These are phyloP conservation scores for Ptychoptera albimana DNA, from an alignment of 2,888 invertebrate genomes.

Conservation along the genomic window DNA sequence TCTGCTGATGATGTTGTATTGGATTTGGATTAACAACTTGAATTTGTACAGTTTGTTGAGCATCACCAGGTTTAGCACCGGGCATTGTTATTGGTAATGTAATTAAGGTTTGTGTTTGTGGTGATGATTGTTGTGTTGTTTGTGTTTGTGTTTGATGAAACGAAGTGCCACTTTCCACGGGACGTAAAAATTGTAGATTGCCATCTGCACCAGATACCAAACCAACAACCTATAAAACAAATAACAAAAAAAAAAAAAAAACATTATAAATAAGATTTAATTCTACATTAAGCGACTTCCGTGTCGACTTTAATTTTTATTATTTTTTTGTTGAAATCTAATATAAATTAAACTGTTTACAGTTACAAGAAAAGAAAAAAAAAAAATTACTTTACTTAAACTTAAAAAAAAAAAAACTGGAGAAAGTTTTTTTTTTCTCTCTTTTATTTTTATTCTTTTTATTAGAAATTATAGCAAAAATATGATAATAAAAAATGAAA, in stretches of 20 bases:
- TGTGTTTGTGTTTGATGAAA: constrained; percentile 17
- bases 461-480: constrained; percentile 1
- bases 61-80: constrained; percentile 57
- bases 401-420: not conserved
- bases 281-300: too few relatives aligned
- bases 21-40: constrained; percentile 50
- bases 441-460: constrained; percentile 10
- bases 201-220: constrained; percentile 53
- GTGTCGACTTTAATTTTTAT: too few relatives aligned
- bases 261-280: not conserved
- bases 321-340: too few relatives aligned
- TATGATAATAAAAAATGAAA: too few relatives aligned
- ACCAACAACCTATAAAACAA: constrained; percentile 45
- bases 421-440: constrained; percentile 5
- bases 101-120: constrained; percentile 45
- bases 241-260: constrained; percentile 1
- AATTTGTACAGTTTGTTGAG: constrained; percentile 63
- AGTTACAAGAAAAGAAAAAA: not conserved
- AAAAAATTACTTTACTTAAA: too few relatives aligned
- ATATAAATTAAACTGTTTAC: not conserved
- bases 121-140: constrained; percentile 11
- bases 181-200: constrained; percentile 57
- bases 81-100: constrained; percentile 66
- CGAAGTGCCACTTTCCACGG: constrained; percentile 35
- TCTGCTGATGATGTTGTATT: constrained; percentile 27